phyloP scores from a whole-genome alignment of 2,888 invertebrate genomes.

The Lycocerus yunnanus region DNA sequence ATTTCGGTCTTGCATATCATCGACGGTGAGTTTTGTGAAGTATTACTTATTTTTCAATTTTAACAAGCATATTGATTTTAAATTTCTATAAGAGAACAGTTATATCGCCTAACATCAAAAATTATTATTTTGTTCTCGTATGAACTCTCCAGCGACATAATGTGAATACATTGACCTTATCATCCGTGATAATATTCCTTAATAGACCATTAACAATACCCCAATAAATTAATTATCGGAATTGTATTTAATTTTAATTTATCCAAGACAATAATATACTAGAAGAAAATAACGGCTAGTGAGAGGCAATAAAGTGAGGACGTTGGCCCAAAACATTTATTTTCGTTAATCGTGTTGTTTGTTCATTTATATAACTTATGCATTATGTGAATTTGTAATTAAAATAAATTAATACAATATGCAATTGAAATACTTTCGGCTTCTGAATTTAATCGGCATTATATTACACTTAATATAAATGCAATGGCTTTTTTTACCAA shows the following conservation, averaged over 20 bases:
- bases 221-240: neutral
- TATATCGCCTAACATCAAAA: neutral
- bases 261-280: neutral
- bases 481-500: neutral
- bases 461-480: too few relatives aligned
- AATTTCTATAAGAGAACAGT: neutral
- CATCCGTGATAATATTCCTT: neutral
- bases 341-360: slow-evolving; percentile 6
- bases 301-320: slow-evolving; percentile 11
- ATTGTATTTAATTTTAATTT: neutral
- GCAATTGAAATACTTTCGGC: neutral
- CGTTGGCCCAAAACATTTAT: slow-evolving; percentile 25
- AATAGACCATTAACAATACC: neutral
- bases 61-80: neutral
- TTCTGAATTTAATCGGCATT: neutral
- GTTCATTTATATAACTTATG: neutral
- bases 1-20: neutral
- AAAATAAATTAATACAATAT: slow-evolving; percentile 5
- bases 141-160: neutral
- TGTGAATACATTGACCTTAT: neutral
- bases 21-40: neutral
- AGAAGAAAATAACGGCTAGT: neutral
- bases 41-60: neutral
- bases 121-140: neutral
- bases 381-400: slow-evolving; percentile 22